Conservation (phyloP, 2,113 vertebrate species). For the Tricholaema leucomelas region DNA sequence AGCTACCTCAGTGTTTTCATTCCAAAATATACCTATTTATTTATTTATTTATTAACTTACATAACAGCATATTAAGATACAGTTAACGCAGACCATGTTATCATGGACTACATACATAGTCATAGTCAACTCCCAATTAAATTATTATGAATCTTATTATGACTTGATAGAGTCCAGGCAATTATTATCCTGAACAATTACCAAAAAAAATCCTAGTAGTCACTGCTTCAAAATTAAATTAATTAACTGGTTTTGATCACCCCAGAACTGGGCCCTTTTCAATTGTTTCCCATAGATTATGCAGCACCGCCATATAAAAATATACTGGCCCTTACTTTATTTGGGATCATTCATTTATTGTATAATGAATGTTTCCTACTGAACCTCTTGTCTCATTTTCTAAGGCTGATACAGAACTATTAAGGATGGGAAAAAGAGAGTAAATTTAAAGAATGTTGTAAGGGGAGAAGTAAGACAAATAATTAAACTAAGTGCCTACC, state of each 20-base stretch:
- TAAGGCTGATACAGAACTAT: not conserved
- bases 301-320: not conserved
- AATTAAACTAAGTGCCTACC: not conserved
- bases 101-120: not conserved
- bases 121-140: not conserved
- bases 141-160: not conserved
- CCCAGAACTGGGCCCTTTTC: not conserved
- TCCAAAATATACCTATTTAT: not conserved
- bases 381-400: not conserved
- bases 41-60: not conserved
- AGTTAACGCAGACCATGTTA: not conserved
- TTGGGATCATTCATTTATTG: not conserved
- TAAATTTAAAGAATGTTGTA: not conserved
- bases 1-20: not conserved
- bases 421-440: not conserved
- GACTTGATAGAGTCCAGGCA: not conserved
- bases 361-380: not conserved
- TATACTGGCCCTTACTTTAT: not conserved
- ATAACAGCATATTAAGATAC: not conserved
- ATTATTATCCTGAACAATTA: not conserved
- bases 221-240: not conserved
- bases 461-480: not conserved
- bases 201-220: not conserved
- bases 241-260: not conserved
- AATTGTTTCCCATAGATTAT: not conserved